Evolutionary conservation across 2,113 vertebrate genomes (phyloP), one percentile per base, ranked within the genome.

Genomic region (Synodontis membranacea): DNA sequence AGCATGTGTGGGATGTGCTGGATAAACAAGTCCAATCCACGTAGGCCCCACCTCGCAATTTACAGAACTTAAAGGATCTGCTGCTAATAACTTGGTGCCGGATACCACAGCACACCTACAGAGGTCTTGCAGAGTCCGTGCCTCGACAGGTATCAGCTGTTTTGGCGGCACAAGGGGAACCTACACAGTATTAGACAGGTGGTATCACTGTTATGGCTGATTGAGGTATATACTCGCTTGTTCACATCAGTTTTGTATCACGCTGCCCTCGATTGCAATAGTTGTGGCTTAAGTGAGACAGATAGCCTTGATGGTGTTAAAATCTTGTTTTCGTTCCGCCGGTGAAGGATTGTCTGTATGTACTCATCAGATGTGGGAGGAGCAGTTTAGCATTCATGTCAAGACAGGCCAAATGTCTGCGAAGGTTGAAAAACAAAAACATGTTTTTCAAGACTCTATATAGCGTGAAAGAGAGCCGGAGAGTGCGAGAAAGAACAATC

Each of bases 401-500:
- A 78, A 75, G 56, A 87, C 86, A 87, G 68, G 79, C 50, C 23
- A 75, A 78, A 50, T 58, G 58, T 44, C 46, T 10, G 17, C 28
- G 14, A 66, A 83, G 80, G 56, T 83, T 46, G 31, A 83, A 78
- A 87, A 88, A 68, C 82, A 85, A 52, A 80, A 88, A 88, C 84
- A 85, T n/a, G 68, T 88, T 85, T 64, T 46, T 44, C 25, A 85
- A 84, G 86, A 68, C 25, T n/a, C 12, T n/a, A 44, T n/a, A 44
- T 28, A 60, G 54, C 31, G 28, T 39, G 34, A 72, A 8, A 19
- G 46, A 25, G 58, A 85, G n/a, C 4, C n/a, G 15, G 48, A 42
- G 66, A 64, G 58, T 21, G 82, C 70, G 42, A 25, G 42, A 48
- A 25, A 44, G 15, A 46, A 25, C 10, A 1, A 34, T n/a, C 25